Conservation (phyloP, 2,113 vertebrate genomes). For the Triplophysa rosa region DNA sequence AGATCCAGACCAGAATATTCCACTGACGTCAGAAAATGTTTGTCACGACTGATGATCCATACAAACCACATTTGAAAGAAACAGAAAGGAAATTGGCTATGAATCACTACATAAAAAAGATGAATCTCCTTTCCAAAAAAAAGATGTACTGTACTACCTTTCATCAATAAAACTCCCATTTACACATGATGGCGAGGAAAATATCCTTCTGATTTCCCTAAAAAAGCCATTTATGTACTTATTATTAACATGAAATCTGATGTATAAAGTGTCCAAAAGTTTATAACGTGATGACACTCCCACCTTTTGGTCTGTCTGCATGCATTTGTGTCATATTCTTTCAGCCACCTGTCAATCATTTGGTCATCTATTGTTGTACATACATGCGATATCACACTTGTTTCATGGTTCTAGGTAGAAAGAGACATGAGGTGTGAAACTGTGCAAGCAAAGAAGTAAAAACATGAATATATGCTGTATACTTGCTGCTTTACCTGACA, state of each 20-base stretch:
- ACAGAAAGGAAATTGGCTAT: neutral
- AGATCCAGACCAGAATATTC: conserved; percentile 54
- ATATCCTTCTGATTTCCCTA: conserved; percentile 62
- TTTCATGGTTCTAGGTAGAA: neutral
- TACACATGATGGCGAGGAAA: conserved; percentile 61
- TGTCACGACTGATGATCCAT: conserved; percentile 54
- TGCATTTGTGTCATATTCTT: conserved; percentile 23
- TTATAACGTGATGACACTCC: neutral
- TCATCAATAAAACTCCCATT: conserved; percentile 65
- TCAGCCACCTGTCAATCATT: conserved; percentile 58
- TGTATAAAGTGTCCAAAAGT: neutral
- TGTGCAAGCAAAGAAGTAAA: neutral
- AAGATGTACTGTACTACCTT: conserved; percentile 52
- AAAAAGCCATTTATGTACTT: neutral
- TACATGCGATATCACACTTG: neutral
- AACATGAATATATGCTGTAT: neutral
- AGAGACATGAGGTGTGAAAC: neutral
- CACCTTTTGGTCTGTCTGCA: neutral
- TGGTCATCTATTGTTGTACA: conserved; percentile 30
- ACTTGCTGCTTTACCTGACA: neutral
- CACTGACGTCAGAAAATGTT: conserved; percentile 48
- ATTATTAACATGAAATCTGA: neutral
- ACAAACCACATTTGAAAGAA: conserved; percentile 54
- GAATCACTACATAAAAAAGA: neutral
- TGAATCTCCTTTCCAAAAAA: too few species aligned